Base-by-base conservation (phyloP, 2,797 vertebrate genomes). In the Ceyx erithaca region DNA sequence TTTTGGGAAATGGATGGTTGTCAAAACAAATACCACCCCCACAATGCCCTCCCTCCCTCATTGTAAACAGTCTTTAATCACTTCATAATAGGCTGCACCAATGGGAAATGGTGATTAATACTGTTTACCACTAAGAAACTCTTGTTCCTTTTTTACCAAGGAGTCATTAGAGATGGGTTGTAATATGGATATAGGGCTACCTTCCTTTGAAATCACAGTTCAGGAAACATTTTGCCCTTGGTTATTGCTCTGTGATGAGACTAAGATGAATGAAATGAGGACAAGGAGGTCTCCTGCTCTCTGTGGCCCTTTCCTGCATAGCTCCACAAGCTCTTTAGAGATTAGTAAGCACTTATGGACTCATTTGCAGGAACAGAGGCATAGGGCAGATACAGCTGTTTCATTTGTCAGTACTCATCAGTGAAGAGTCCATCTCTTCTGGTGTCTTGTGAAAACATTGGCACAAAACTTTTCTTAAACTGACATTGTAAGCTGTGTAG, bases 61-160 rank as follows among this genome's bases (percentile, higher is more conserved):
- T 69, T 90, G 92, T 96, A 96, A 95, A 95, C 89, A 92, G 75
- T 93, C 91, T 96, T 88, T 94, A 95, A 95, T 93, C 14, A 2
- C 79, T 95, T 94, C 92, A 76, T 93, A 92, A 91, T 84, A 79
- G 92, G 83, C 69, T 92, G 43, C 92, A 93, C 45, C 46, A 14
- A 76, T 83, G 92, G 83, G 90, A 92, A 71, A 90, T 73, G 62
- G 83, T 66, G 79, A 88, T 94, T 96, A 96, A 67, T 86, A 80
- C 59, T 89, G 82, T 93, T 90, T 93, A 78, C 80, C 79, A 89
- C 80, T 79, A 64, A 83, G 91, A 92, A 95, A 87, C 25, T 76
- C 67, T 66, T 33, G 4, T 71, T 87, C 49, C 67, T 62, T 92
- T 89, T 94, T 89, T 68, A 61, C 77, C 23, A 33, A 80, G 76